These are phyloP conservation scores for Sialis lutaria DNA, from an alignment of 2,888 invertebrate genomes.

Conservation along the genomic window DNA sequence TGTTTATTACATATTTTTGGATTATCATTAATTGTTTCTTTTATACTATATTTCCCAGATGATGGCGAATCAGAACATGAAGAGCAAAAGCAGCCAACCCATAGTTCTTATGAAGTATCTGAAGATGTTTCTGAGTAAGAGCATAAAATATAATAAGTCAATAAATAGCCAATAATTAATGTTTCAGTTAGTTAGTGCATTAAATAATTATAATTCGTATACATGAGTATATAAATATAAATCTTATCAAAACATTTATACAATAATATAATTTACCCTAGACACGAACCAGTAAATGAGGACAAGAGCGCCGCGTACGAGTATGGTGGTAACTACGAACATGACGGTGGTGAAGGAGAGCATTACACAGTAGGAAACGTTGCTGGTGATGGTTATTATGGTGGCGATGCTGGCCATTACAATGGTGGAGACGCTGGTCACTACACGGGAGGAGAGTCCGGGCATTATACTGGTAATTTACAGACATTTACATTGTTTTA, in stretches of 20 bases:
- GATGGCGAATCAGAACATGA: constrained; percentile 10
- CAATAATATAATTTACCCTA: constrained; percentile 11
- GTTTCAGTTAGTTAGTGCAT: no score
- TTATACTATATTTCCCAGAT: background rate
- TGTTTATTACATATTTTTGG: no score
- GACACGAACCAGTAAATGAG: constrained; percentile 12
- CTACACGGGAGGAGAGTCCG: background rate
- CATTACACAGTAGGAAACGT: constrained; percentile 10
- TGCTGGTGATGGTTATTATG: constrained; percentile 10
- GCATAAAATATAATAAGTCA: no score
- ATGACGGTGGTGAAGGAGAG: constrained; percentile 8
- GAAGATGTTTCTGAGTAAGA: constrained; percentile 19
- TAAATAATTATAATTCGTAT: no score
- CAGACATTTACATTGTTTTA: no score
- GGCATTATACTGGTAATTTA: background rate
- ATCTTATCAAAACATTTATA: no score
- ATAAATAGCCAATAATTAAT: no score
- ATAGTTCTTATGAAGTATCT: constrained; percentile 16
- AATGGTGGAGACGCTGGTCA: constrained; percentile 4
- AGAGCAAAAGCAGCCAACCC: constrained; percentile 13
- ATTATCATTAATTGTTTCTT: no score
- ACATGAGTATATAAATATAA: no score
- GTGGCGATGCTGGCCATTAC: constrained; percentile 5
- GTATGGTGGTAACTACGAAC: constrained; percentile 3
- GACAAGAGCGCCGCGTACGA: constrained; percentile 12